phyloP scores from a whole-genome alignment of 2,888 invertebrate species.

The Pyrgus malvae region DNA sequence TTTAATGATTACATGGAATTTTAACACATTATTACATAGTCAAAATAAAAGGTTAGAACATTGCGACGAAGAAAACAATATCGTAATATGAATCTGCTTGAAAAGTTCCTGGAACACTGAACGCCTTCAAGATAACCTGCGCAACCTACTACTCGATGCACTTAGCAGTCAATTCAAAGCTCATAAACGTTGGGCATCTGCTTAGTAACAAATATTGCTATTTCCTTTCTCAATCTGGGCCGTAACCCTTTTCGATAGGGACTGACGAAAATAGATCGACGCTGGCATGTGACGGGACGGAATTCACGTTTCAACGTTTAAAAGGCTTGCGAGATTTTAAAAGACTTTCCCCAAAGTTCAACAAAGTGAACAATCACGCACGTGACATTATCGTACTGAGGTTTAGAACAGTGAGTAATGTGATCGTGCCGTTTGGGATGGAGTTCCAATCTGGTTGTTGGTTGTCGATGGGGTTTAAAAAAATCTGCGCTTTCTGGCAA shows the following conservation, averaged over 20 bases:
- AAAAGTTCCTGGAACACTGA: not conserved
- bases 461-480: too few species aligned
- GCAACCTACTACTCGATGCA: slow-evolving; percentile 34
- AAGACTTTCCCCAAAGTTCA: slow-evolving; percentile 13
- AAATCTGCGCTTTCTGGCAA: too few species aligned
- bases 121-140: slow-evolving; percentile 26
- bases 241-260: slow-evolving; percentile 44
- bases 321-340: slow-evolving; percentile 16
- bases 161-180: slow-evolving; percentile 51
- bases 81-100: too few species aligned
- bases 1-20: too few species aligned
- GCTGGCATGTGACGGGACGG: slow-evolving; percentile 30
- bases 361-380: not conserved
- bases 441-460: too few species aligned
- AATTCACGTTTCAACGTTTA: slow-evolving; percentile 21
- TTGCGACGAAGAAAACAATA: too few species aligned
- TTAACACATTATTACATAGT: too few species aligned
- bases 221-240: slow-evolving; percentile 39
- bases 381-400: not conserved
- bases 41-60: too few species aligned
- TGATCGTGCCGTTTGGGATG: too few species aligned
- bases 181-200: slow-evolving; percentile 60
- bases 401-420: not conserved
- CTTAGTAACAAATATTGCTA: slow-evolving; percentile 39
- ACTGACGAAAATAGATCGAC: slow-evolving; percentile 41